Evolutionary conservation across 2,797 vertebrate genomes (phyloP).

Genomic region (Sylvia borin): DNA sequence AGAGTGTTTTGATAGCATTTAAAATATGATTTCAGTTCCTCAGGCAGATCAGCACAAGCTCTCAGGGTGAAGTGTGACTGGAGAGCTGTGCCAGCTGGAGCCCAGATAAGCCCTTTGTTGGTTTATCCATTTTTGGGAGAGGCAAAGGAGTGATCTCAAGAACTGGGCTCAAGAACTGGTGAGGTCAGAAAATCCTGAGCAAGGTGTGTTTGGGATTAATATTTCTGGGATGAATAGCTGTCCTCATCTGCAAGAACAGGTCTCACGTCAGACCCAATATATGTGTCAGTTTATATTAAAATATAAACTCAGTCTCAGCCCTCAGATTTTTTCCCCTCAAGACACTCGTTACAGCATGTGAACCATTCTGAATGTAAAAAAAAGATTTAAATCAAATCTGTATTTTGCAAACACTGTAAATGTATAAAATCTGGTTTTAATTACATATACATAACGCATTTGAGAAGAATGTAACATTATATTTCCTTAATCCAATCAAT

Average conservation of each 20-base stretch:
- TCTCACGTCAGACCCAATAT: background rate
- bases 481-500: constrained; percentile 16
- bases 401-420: background rate
- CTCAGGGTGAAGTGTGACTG: background rate
- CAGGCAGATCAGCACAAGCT: background rate
- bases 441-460: background rate
- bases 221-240: background rate
- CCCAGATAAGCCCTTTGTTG: background rate
- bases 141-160: background rate
- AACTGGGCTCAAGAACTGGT: background rate
- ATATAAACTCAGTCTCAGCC: background rate
- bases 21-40: background rate
- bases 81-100: background rate
- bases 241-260: background rate
- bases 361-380: background rate
- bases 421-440: background rate
- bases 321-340: background rate
- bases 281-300: background rate
- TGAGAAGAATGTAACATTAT: background rate
- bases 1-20: background rate
- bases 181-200: background rate
- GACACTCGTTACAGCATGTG: background rate
- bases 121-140: background rate
- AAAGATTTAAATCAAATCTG: background rate
- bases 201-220: background rate